Evolutionary conservation across 2,888 invertebrate species (phyloP), one percentile per base, ranked within the genome.

Genomic region (Chymomyza caudatula): DNA sequence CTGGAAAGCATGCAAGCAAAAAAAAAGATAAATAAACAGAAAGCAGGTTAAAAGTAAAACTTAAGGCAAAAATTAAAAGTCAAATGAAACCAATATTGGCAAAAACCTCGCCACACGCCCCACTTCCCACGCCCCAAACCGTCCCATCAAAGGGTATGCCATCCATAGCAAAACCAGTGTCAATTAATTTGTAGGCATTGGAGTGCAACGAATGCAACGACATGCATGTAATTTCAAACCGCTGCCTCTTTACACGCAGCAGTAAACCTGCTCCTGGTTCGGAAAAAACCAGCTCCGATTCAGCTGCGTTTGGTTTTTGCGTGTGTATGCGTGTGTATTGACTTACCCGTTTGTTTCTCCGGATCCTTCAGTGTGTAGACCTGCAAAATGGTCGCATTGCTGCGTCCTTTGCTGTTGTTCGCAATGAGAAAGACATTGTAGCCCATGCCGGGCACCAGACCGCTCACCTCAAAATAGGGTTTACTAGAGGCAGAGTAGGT

Each of bases 291-390:
- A 37, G 29, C 29, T 37, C 11, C 29, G 11, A 37, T 37, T 37
- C 11, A 37, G 11, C 29, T 37, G 29, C 29, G 11, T 11, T 17
- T 47, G 44, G 44, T 17, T 17, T 44, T 44, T 44, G 13, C 2
- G 44, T 44, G 44, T 44, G 47, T 47, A 6, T 47, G 47, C 19
- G 47, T 47, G 47, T 47, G 47, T 47, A 51, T 55, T 55, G 62
- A 81, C 85, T 88, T 84, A 93, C 94, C 94, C 88, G 94, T 94
- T 86, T 94, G 93, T 88, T 94, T 94, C 87, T 94, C 94, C 20
- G 94, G 94, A 68, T 94, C 93, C 89, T 94, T 94, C 54, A 94
- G 90, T 1, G 95, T 95, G 79, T 92, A 93, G n/a, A 94, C 94
- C 79, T 93, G 93, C 60, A 95, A 89, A 52, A 92, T 92, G 56